Base-by-base conservation (phyloP, 2,797 vertebrate species). In the Florisuga fusca region DNA sequence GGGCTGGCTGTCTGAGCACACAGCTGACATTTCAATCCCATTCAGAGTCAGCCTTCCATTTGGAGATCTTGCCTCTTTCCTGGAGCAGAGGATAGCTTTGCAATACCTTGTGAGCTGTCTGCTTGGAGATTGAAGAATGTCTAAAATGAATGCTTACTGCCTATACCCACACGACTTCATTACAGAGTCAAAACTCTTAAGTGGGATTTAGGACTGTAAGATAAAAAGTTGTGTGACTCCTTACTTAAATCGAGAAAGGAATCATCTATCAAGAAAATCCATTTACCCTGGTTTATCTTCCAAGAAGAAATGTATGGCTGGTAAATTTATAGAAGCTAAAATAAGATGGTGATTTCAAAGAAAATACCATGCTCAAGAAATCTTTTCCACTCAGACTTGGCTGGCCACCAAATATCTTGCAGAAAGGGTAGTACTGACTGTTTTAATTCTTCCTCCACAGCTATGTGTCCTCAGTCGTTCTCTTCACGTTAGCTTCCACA, bases 201-300 rank as follows among this genome's bases (percentile, higher is more conserved):
- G 50, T 3, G 27, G 59, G 16, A 84, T 81, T 84, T 74, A 81
- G 41, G 50, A 22, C 51, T 62, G 29, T 2, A 8, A 58, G 19
- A 69, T 58, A 53, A 50, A 61, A 66, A 64, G n/a, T 68, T 85
- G 6, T 54, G 18, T 23, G 46, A 29, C 25, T 85, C 22, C 53
- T 77, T 67, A 14, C 57, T 86, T 50, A 50, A 95, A 96, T 97
- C 84, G 95, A 83, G 77, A 81, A 58, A 87, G 20, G 81, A 85
- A 69, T 87, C 46, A 29, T 46, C 54, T 93, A 14, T 67, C 50
- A 83, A 89, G 46, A 43, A 45, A 76, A 25, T 81, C 55, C 73
- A 26, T 59, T 94, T 96, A 78, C 73, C 41, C 61, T 94, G 80
- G 62, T 96, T 94, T 94, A 92, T 88, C 77, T 93, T 94, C 91